These are phyloP conservation scores for Patiria miniata DNA, from an alignment of 35 echinoderm and acorn worm genomes.

Conservation along the genomic window DNA sequence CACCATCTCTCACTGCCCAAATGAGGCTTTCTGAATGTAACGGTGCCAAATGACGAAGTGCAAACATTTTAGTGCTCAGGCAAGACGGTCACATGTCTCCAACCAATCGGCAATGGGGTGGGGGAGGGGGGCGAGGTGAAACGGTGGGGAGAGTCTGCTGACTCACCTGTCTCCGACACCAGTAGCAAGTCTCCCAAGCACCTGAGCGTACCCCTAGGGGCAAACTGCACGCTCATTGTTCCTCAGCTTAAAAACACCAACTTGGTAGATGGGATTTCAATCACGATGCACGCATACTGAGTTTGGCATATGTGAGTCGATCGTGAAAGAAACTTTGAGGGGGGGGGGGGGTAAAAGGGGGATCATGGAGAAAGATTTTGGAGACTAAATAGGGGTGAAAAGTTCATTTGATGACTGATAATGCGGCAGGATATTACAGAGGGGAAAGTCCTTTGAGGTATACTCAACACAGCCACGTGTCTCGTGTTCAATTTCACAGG, in stretches of 20 bases:
- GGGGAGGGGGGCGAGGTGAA: neutral
- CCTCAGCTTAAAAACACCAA: too few species aligned
- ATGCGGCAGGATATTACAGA: constrained; percentile 7
- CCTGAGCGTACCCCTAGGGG: neutral
- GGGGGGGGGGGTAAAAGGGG: neutral
- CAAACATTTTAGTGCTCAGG: neutral
- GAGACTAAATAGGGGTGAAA: neutral
- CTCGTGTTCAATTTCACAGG: constrained; percentile 2
- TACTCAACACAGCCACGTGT: neutral
- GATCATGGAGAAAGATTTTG: neutral
- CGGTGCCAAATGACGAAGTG: neutral
- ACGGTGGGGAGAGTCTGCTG: neutral
- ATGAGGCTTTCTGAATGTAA: neutral
- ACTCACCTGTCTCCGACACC: neutral
- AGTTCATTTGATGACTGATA: neutral
- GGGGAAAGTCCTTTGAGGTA: neutral
- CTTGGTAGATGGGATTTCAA: too few species aligned
- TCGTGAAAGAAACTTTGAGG: neutral
- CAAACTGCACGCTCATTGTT: too few species aligned
- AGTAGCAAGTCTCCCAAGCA: neutral
- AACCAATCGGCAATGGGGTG: neutral
- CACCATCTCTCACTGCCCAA: neutral
- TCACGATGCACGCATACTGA: neutral
- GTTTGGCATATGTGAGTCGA: neutral
- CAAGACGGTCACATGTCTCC: too few species aligned